Base-by-base conservation (phyloP, 2,797 vertebrate species). In the Sebastes matsubarae region DNA sequence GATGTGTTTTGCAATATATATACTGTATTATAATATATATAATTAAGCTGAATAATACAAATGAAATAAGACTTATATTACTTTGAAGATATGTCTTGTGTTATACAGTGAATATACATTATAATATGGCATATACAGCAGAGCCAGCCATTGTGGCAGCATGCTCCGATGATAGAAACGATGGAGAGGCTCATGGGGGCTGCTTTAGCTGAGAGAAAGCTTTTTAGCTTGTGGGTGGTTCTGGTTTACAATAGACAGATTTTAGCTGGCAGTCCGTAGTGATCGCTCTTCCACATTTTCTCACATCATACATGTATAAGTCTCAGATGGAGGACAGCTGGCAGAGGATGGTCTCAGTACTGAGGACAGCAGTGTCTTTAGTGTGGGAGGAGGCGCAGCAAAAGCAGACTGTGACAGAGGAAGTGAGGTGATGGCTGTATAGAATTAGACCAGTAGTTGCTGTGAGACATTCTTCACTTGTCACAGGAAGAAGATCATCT, bases 281-380 rank as follows among this genome's bases (percentile, higher is more conserved):
- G 13, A 54, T 72, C 30, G 29, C 36, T 27, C 24, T 2, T 85
- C 34, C 72, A 73, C 38, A 63, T 76, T 70, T 59, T 8, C 79
- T 68, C 30, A 57, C 38, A 68, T 76, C 69, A 58, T 57, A 58
- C 34, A 75, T 75, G 58, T 68, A 60, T 64, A 66, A 52, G 67
- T 74, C 61, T 88, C 30, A 82, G 83, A 89, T 81, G 46, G 86
- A 82, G 73, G 80, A 81, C 86, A 89, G 89, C 83, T 89, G 86
- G 85, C 79, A 57, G 70, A 82, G 67, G 68, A 68, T n/a, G 4
- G 46, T 73, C 75, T 88, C 60, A 52, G 83, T 64, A 5, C 71
- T 65, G 74, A 84, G 79, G 87, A 83, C 71, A 52, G 68, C 55
- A 77, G 77, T 77, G 77, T 81, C 75, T 83, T 84, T 68, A 60